Conservation (phyloP, 1,140 invertebrate genomes). For the Brachionus asplanchnoidis region DNA sequence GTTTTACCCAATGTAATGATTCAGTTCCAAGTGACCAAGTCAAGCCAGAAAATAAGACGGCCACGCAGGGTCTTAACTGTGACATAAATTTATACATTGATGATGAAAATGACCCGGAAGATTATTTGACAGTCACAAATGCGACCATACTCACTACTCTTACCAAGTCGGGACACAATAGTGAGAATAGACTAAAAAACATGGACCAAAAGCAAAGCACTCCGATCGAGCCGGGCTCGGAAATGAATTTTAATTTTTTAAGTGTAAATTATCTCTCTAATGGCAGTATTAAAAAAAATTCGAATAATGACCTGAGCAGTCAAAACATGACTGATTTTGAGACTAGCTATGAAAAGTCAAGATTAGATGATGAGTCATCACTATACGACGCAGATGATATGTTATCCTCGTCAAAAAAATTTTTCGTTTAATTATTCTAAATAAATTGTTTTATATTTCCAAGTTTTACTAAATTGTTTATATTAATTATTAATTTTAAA, state of each 20-base stretch:
- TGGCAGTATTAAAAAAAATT: constrained; percentile 14
- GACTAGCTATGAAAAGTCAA: background rate
- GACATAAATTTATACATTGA: constrained; percentile 25
- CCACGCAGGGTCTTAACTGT: background rate
- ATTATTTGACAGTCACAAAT: constrained; percentile 21
- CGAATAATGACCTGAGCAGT: constrained; percentile 11
- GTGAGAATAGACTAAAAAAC: background rate
- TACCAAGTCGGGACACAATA: background rate
- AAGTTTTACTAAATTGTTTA: background rate
- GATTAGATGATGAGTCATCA: constrained; percentile 25
- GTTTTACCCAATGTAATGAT: background rate
- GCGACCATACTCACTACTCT: background rate
- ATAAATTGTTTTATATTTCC: background rate
- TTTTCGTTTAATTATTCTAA: constrained; percentile 14
- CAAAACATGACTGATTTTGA: constrained; percentile 21
- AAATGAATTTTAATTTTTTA: constrained; percentile 19
- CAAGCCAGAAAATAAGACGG: background rate
- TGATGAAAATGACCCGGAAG: constrained; percentile 16
- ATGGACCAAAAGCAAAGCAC: constrained; percentile 10
- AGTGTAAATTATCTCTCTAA: constrained; percentile 1
- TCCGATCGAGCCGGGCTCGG: background rate
- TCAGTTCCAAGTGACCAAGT: background rate
- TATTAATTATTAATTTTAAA: background rate
- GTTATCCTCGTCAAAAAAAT: constrained; percentile 25
- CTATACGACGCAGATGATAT: constrained; percentile 20